Evolutionary conservation across 1,140 invertebrate species (phyloP).

Genomic region (Drosophila lini): DNA sequence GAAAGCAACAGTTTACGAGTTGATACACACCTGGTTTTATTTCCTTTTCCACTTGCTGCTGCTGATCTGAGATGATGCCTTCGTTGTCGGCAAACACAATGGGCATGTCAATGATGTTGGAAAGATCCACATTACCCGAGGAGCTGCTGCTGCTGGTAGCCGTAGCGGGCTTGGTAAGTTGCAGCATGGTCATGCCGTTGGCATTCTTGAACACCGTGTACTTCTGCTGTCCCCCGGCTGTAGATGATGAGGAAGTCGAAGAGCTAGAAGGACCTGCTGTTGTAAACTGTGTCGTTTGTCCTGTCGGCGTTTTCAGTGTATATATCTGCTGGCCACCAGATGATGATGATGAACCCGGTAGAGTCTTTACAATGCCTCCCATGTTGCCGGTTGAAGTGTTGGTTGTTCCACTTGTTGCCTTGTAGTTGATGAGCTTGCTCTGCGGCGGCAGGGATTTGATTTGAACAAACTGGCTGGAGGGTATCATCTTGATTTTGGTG

Average conservation of each 20-base stretch:
- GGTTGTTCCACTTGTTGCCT: conserved; percentile 9
- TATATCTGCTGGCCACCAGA: conserved; percentile 67
- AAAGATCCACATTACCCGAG: conserved; percentile 85
- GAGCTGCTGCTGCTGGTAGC: conserved; percentile 2
- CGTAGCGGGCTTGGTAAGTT: conserved; percentile 48
- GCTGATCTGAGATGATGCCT: conserved; percentile 67
- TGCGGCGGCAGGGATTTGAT: conserved; percentile 64
- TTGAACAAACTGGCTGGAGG: conserved; percentile 78
- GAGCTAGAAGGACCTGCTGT: conserved; percentile 48
- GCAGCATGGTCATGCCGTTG: conserved; percentile 67
- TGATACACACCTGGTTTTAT: conserved; percentile 33
- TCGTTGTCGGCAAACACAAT: conserved; percentile 89
- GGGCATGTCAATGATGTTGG: conserved; percentile 88
- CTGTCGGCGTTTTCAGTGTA: conserved; percentile 67
- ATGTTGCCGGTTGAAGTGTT: conserved; percentile 30
- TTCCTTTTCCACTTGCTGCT: conserved; percentile 38
- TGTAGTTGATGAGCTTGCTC: conserved; percentile 71
- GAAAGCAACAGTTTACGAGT: not conserved
- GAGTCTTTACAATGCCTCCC: conserved; percentile 71
- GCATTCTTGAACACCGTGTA: conserved; percentile 85
- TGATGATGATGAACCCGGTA: conserved; percentile 38
- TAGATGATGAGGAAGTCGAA: conserved; percentile 36
- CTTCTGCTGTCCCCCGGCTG: conserved; percentile 74
- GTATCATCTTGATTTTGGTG: conserved; percentile 80
- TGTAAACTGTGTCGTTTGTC: conserved; percentile 68